phyloP scores from a whole-genome alignment of 2,113 vertebrate genomes.

The Athene noctua region DNA sequence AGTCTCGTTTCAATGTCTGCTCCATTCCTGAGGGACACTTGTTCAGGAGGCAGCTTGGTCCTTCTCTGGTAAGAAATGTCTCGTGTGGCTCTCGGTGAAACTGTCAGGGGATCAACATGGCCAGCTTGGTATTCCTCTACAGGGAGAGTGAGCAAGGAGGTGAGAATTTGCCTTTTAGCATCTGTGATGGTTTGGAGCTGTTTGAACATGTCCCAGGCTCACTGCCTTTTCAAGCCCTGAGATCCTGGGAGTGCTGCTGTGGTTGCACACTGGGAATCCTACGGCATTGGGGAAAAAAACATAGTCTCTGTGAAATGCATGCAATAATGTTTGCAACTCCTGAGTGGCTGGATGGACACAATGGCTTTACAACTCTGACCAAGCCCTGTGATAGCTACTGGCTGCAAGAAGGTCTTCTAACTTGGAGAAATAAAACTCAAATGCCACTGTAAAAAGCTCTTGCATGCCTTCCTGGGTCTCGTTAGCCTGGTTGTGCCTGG shows the following conservation, averaged over 20 bases:
- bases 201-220: background rate
- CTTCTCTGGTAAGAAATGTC: background rate
- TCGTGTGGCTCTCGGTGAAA: background rate
- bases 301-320: background rate
- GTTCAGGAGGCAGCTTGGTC: background rate
- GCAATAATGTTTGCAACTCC: background rate
- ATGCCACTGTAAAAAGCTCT: background rate
- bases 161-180: background rate
- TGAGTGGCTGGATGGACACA: background rate
- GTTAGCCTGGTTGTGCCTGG: background rate
- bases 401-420: background rate
- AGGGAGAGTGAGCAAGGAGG: background rate
- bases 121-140: background rate
- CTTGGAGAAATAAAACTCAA: background rate
- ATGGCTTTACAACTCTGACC: background rate
- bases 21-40: background rate
- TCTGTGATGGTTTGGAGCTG: background rate
- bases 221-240: background rate
- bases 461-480: background rate
- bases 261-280: background rate
- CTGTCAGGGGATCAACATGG: background rate
- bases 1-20: background rate
- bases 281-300: accelerated
- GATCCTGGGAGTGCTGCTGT: background rate
- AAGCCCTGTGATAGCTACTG: background rate